These are phyloP conservation scores for Petrocephalus schoutedeni DNA, from an alignment of 2,797 vertebrate species.

Conservation along the genomic window DNA sequence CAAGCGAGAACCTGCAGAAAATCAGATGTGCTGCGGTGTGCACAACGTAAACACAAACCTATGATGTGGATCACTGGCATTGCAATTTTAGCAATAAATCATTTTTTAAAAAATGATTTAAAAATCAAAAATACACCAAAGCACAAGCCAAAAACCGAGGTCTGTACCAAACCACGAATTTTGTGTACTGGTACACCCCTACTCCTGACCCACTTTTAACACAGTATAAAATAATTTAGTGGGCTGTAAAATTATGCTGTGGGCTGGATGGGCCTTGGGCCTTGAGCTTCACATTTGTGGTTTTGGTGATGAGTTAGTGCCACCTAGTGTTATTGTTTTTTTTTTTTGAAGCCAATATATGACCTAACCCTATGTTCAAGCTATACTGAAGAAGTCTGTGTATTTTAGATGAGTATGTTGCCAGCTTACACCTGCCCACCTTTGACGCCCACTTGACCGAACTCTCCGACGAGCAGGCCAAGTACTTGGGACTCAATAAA, in stretches of 20 bases:
- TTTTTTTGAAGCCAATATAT: not conserved
- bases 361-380: not conserved
- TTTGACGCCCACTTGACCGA: constrained; percentile 83
- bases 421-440: constrained; percentile 88
- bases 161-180: too few species aligned
- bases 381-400: constrained; percentile 13
- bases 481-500: constrained; percentile 81
- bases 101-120: too few species aligned
- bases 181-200: too few species aligned
- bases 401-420: constrained; percentile 85
- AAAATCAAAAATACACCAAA: too few species aligned
- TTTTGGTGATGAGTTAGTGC: not conserved
- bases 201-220: too few species aligned
- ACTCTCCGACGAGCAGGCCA: constrained; percentile 78
- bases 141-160: too few species aligned
- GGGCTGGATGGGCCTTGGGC: not conserved
- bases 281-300: not conserved
- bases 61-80: too few species aligned
- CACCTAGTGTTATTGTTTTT: not conserved
- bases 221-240: not conserved
- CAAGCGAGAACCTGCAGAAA: not conserved
- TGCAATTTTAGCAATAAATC: too few species aligned
- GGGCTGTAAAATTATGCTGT: not conserved
- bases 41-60: not conserved
- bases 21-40: not conserved